phyloP scores from a whole-genome alignment of 2,113 vertebrate species.

The Haemorhous mexicanus region DNA sequence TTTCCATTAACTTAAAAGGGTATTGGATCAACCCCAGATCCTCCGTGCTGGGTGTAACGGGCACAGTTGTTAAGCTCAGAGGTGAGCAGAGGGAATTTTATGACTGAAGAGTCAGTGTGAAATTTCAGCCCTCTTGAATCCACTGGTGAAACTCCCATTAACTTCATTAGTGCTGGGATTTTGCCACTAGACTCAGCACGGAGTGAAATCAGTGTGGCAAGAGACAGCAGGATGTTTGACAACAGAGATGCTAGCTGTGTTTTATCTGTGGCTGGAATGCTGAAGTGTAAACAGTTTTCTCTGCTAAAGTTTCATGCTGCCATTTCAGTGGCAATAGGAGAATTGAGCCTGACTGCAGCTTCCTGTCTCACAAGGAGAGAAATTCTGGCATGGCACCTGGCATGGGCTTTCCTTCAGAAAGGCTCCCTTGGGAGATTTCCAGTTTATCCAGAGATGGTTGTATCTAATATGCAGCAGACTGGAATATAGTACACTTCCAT shows the following conservation, averaged over 20 bases:
- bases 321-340: neutral
- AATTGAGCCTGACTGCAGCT: neutral
- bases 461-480: neutral
- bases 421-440: neutral
- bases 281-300: neutral
- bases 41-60: neutral
- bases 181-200: conserved; percentile 15
- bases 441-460: neutral
- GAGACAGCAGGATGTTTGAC: neutral
- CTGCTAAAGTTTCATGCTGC: neutral
- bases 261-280: neutral
- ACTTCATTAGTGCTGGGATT: neutral
- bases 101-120: neutral
- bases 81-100: conserved; percentile 22
- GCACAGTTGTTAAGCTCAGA: conserved; percentile 41
- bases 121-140: neutral
- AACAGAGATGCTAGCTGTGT: neutral
- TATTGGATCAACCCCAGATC: conserved; percentile 18
- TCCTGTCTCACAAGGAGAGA: neutral
- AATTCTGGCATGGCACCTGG: neutral
- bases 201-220: neutral
- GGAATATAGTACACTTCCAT: neutral
- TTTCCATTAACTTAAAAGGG: conserved; percentile 15
- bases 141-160: neutral
- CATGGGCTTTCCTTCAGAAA: neutral